Evolutionary conservation across 2,888 invertebrate genomes (phyloP).

Genomic region (Eilema sororculum): DNA sequence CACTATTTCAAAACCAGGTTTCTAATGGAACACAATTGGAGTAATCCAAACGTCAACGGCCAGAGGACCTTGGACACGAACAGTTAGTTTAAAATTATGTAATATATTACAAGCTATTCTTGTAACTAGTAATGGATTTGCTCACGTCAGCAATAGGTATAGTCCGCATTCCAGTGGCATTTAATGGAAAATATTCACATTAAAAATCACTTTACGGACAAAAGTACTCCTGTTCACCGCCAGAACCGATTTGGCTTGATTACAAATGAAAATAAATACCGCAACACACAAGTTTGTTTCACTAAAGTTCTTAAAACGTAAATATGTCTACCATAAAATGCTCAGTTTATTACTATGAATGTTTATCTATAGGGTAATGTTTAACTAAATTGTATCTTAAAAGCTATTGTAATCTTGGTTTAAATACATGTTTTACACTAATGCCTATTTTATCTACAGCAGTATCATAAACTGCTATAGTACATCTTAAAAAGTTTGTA

Average conservation of each 20-base stretch:
- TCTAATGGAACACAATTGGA: too few species aligned
- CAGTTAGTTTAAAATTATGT: too few species aligned
- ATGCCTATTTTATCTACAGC: too few species aligned
- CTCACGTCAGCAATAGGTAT: not conserved
- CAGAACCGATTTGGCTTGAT: not conserved
- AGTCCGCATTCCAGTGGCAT: too few species aligned
- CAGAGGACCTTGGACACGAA: too few species aligned
- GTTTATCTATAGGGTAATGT: not conserved
- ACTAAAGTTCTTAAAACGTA: not conserved
- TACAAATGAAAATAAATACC: not conserved
- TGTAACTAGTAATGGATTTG: not conserved
- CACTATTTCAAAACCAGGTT: too few species aligned
- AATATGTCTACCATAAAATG: not conserved
- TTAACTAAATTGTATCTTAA: not conserved
- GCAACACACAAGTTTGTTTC: not conserved
- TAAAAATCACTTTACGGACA: conserved; percentile 1
- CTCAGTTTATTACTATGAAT: not conserved
- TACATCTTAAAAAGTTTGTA: not conserved
- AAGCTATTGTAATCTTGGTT: not conserved
- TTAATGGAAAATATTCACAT: not conserved
- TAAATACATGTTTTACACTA: not conserved
- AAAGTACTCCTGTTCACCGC: not conserved
- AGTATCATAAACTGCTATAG: not conserved
- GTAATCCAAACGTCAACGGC: too few species aligned
- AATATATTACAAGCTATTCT: too few species aligned